Evolutionary conservation across 23 tunicate genomes (phyloP).

Genomic region (Corella eumyota): DNA sequence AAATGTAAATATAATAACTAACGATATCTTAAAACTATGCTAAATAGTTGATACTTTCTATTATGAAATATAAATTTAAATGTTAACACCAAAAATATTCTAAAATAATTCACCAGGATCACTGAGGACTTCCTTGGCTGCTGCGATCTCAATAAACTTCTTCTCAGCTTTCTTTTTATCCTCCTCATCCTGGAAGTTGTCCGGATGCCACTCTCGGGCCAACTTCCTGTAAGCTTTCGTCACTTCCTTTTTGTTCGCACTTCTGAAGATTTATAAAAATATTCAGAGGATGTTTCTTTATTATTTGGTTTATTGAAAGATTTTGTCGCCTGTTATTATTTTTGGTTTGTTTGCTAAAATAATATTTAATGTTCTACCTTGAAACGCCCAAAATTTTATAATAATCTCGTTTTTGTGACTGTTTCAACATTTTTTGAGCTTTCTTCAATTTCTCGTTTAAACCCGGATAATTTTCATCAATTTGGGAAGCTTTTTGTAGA

Average conservation of each 20-base stretch:
- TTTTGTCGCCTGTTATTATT: too few species aligned
- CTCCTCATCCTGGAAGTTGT: slow-evolving; percentile 74
- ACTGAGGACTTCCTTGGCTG: slow-evolving; percentile 91
- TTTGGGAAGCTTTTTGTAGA: slow-evolving; percentile 65
- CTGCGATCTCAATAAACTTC: slow-evolving; percentile 85
- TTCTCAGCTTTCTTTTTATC: slow-evolving; percentile 82
- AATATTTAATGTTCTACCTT: slow-evolving; percentile 22
- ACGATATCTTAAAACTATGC: too few species aligned
- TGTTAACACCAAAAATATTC: too few species aligned
- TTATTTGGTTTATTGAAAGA: too few species aligned
- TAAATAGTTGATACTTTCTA: too few species aligned
- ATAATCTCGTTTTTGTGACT: slow-evolving; percentile 95
- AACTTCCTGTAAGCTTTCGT: slow-evolving; percentile 72
- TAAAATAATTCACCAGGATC: slow-evolving; percentile 60
- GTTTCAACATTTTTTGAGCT: slow-evolving; percentile 87
- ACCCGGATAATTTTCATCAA: slow-evolving; percentile 92
- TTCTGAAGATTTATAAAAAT: slow-evolving; percentile 48
- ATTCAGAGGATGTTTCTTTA: too few species aligned
- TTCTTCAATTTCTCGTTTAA: slow-evolving; percentile 58
- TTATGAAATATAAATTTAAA: too few species aligned
- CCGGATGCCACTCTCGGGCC: slow-evolving; percentile 94
- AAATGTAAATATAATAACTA: too few species aligned
- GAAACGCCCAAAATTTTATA: slow-evolving; percentile 93
- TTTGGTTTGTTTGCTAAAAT: too few species aligned
- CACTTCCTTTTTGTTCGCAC: slow-evolving; percentile 52